Base-by-base conservation (phyloP, 2,113 vertebrate species). In the Otis tarda region DNA sequence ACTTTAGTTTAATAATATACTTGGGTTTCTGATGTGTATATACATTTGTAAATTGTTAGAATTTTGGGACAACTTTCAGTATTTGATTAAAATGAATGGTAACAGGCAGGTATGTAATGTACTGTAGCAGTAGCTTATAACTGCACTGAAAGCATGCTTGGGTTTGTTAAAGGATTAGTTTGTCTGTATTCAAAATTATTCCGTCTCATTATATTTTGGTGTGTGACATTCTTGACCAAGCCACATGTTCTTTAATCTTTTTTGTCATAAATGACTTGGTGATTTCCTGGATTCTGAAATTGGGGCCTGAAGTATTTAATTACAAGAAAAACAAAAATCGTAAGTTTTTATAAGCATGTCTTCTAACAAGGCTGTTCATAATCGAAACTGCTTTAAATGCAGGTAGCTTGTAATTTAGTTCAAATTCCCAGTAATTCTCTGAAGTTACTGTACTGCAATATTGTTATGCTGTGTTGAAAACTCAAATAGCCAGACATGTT, bases 21-120 rank as follows among this genome's bases (percentile, higher is more conserved):
- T 87, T 94, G 49, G 37, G 67, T 87, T 96, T 96, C 69, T 91
- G 86, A 89, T 81, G 41, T 89, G 41, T 89, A 82, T 90, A 79
- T 82, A 89, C 23, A 65, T 53, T 89, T 92, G 85, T 97, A 92
- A 94, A 89, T 90, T 73, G 77, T 75, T 94, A 79, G 59, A 86
- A 87, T 45, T 24, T 61, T 90, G 79, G 63, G 80, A 82, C n/a
- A 55, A 50, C 47, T 95, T 94, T 60, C 83, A 82, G 85, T 56
- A 85, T 91, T 86, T 90, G 75, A 89, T 94, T 60, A 57, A 90
- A 89, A 89, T 53, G 31, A 56, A 60, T 81, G 71, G 39, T 87
- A 71, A 73, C 14, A 56, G 75, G 85, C 92, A 92, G 65, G 76
- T 87, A 55, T 63, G 78, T 93, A 61, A 92, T 30, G 41, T 94